A percentile compares a stretch with the other conserved stretches of the same genome.
phyloP scores from a whole-genome alignment of 2,113 vertebrate genomes.

The Clarias batrachus region DNA sequence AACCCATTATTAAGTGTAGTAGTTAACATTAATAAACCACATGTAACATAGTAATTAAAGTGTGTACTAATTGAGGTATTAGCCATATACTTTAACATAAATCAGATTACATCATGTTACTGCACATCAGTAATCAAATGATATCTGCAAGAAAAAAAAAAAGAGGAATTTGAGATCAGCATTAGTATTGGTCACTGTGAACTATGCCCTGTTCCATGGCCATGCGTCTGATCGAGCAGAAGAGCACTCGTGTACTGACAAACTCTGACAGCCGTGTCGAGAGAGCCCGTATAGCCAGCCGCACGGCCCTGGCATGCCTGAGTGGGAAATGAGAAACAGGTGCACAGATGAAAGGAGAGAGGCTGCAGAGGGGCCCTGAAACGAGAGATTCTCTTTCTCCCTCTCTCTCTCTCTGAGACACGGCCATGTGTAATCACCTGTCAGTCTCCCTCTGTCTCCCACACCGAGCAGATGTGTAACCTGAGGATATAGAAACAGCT shows the following conservation, averaged over 20 bases:
- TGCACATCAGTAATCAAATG: background rate
- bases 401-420: constrained; percentile 27
- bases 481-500: constrained; percentile 39
- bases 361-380: constrained; percentile 49
- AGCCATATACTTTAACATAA: background rate
- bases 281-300: constrained; percentile 28
- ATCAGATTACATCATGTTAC: background rate
- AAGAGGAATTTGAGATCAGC: background rate
- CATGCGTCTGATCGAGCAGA: constrained; percentile 15
- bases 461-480: constrained; percentile 45
- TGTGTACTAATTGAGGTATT: background rate
- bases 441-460: constrained; percentile 39
- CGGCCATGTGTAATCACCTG: constrained; percentile 49
- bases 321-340: constrained; percentile 60
- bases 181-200: background rate
- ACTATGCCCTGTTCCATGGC: constrained; percentile 4
- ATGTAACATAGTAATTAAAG: background rate
- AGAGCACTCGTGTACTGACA: constrained; percentile 46
- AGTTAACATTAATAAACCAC: background rate
- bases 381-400: constrained; percentile 35
- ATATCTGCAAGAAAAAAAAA: background rate
- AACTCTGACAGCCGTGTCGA: constrained; percentile 55
- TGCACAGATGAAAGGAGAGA: constrained; percentile 58
- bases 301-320: constrained; percentile 42
- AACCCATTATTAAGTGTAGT: background rate